These are phyloP conservation scores for Notodonta ziczac DNA, from an alignment of 2,888 invertebrate genomes.

Conservation along the genomic window DNA sequence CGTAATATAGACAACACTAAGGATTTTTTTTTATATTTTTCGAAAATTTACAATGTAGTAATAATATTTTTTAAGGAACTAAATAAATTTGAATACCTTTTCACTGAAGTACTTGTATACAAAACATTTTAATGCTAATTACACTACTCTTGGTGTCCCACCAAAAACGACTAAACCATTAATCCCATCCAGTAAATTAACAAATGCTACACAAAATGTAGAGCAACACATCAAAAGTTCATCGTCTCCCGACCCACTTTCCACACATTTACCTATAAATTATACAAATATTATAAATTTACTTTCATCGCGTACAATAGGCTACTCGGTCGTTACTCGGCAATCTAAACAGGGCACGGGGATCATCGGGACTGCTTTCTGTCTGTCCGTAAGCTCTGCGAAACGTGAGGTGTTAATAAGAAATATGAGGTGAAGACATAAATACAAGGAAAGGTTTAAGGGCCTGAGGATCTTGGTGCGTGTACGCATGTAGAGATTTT, in stretches of 20 bases:
- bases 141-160: background rate
- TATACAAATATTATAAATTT: constrained; percentile 30
- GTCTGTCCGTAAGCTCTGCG: constrained; percentile 53
- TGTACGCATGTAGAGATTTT: background rate
- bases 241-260: constrained; percentile 34
- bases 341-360: constrained; percentile 43
- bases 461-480: background rate
- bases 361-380: constrained; percentile 52
- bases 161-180: background rate
- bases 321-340: constrained; percentile 30
- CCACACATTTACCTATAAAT: constrained; percentile 26
- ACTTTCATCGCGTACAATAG: constrained; percentile 17
- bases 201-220: constrained; percentile 8
- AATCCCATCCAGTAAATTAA: background rate
- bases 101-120: too few relatives aligned
- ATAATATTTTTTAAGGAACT: too few relatives aligned
- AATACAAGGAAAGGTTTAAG: background rate
- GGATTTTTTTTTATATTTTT: too few relatives aligned
- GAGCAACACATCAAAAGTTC: constrained; percentile 31
- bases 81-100: too few relatives aligned
- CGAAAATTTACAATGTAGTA: too few relatives aligned
- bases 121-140: too few relatives aligned
- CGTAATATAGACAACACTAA: too few relatives aligned
- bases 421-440: constrained; percentile 25
- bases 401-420: constrained; percentile 29